Percentiles rank a stretch among this genome's conserved stretches.
Conservation (phyloP, 2,797 vertebrate species). For the Lemur catta region DNA sequence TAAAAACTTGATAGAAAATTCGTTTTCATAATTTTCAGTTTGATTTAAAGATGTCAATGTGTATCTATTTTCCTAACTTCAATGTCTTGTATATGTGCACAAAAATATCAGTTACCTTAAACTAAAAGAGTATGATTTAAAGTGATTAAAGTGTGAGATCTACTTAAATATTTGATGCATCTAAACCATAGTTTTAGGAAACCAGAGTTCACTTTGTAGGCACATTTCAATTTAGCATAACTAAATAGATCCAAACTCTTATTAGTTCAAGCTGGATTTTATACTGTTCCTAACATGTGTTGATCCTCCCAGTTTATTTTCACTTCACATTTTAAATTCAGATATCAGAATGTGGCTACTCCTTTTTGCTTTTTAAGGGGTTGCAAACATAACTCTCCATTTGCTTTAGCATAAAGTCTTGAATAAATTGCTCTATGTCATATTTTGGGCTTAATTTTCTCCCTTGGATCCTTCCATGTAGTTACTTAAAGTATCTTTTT, state of each 20-base stretch:
- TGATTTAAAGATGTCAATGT: conserved; percentile 6
- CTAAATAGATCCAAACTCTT: conserved; percentile 15
- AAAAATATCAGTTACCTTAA: neutral
- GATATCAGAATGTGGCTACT: neutral
- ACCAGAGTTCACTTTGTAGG: conserved; percentile 11
- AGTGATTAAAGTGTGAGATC: conserved; percentile 10
- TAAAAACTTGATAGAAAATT: neutral
- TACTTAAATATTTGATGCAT: neutral
- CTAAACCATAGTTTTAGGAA: conserved; percentile 12
- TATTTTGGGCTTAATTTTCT: neutral
- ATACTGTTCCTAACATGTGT: neutral
- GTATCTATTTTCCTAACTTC: neutral
- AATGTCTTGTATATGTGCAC: neutral
- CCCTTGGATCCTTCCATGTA: neutral
- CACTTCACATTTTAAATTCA: neutral
- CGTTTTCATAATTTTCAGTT: conserved; percentile 16
- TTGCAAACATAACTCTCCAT: neutral
- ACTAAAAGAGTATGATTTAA: neutral
- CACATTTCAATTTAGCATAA: neutral
- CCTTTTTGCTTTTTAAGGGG: neutral
- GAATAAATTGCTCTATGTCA: neutral
- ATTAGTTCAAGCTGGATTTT: conserved; percentile 52
- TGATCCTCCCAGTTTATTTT: conserved; percentile 35
- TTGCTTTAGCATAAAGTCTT: neutral
- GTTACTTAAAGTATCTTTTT: neutral